Evolutionary conservation across 2,113 vertebrate genomes (phyloP), one percentile per base, ranked within the genome.

Genomic region (Thunnus maccoyii): DNA sequence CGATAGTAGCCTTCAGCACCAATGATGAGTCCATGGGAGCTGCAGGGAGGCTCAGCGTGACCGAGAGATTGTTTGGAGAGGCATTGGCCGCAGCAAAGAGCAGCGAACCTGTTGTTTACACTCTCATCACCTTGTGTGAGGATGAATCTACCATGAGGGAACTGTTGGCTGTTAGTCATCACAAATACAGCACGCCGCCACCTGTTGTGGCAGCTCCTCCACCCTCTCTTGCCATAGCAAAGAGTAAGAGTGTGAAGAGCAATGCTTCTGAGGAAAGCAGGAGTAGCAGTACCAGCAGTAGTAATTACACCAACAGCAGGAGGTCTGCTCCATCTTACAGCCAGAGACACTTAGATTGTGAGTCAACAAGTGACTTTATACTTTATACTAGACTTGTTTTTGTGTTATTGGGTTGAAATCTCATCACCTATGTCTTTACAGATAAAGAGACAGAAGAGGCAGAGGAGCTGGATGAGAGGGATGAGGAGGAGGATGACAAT

Each of bases 1-100:
- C 98, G 9, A 83, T 99, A 11, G 95, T 98, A 66, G 97, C 97
- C 46, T 98, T 99, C 93, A 97, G 96, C 90, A 97, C 97, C 83
- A 99, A 95, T 0, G 94, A 99, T 0, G 96, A 97, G 70, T 94
- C 93, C 5, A 74, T 99, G 4, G 93, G 95, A 72, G 94, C 95
- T 44, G 94, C 96, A 13, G 98, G 96, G 81, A 96, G 96, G 55
- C 95, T 99, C 74, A 94, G 94, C 41, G 91, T 99, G 76, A 96
- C 97, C 1, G 98, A 99, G 64, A 94, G 95, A 50, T 95, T 99
- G 60, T 99, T 96, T 70, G 94, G 90, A 67, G 97, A 96, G 87
- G 96, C 97, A 8, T 80, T 98, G 85, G 76, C 81, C 3, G 96
- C 96, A 44, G 97, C 98, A 30, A 93, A 94, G 78, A 92, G 89